Conservation (phyloP, 2,113 vertebrate genomes). For the Spilogale gracilis region DNA sequence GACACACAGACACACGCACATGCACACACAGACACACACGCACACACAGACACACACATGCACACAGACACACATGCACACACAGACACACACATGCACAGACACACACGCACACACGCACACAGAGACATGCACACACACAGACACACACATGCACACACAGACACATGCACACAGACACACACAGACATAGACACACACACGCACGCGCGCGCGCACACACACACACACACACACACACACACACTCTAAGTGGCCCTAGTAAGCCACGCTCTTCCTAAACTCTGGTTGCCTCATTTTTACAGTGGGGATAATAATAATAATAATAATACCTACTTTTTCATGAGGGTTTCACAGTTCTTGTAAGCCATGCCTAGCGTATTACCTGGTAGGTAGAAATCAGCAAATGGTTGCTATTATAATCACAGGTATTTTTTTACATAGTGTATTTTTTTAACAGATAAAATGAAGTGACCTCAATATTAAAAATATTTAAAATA, state of each 20-base stretch:
- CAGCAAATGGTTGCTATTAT: not conserved
- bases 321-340: not conserved
- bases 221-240: not conserved
- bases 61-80: too few species aligned
- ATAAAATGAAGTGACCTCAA: not conserved
- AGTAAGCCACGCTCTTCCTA: not conserved
- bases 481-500: slow-evolving; percentile 17
- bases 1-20: not conserved
- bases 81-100: too few species aligned
- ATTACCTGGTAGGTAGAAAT: not conserved
- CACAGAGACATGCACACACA: too few species aligned
- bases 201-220: too few species aligned
- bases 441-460: not conserved
- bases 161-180: too few species aligned
- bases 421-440: not conserved
- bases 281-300: slow-evolving; percentile 19
- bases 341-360: not conserved
- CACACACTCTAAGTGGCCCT: not conserved
- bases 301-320: not conserved
- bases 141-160: too few species aligned
- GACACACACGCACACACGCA: too few species aligned
- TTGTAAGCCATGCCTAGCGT: not conserved
- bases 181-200: too few species aligned
- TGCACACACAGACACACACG: not conserved
- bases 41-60: not conserved